Base-by-base conservation (phyloP, 2,888 invertebrate genomes). In the Cryptocephalus primarius region DNA sequence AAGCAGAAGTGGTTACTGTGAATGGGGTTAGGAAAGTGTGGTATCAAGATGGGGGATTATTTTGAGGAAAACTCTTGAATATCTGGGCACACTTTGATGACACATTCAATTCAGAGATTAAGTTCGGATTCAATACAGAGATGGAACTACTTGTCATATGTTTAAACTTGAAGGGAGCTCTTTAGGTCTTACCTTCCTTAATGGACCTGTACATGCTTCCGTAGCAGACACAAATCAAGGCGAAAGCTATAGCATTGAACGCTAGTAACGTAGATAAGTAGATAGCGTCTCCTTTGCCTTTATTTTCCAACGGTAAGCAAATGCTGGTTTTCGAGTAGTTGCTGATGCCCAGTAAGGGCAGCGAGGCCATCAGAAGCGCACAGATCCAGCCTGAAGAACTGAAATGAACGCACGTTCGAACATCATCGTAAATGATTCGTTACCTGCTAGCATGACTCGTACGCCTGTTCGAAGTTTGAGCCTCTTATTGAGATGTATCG, bases 281-380 rank as follows among this genome's bases (percentile, higher is more conserved):
- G 9, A 71, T 73, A 34, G 75, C 67, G 57, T 80, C 80, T 1
- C 67, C 64, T 38, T 71, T 58, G 45, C 72, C 68, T 33, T 70
- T 69, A 43, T 75, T 77, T 57, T 78, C 77, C 65, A 83, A 71
- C 1, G 83, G 83, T 44, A 83, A 68, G 61, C 83, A 83, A 38
- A 83, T 80, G 60, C 80, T 80, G 52, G 82, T 82, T 58, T 75
- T 78, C 34, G 78, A 73, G 65, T 82, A 83, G 55, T 75, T 76
- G 56, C 79, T 80, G 52, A 83, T 70, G 10, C 80, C 82, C 13
- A 79, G 59, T 4, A 82, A 68, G 1, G 83, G 83, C 32, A 83
- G 64, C 40, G 70, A 65, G 0, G 82, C 81, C 71, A 82, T 73
- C 32, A 70, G 56, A 9, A 77, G 58, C 11, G 79, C 74, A 54